Evolutionary conservation across 2,888 invertebrate species (phyloP), one percentile per base, ranked within the genome.

Genomic region (Rhagophthalmus giganteus): DNA sequence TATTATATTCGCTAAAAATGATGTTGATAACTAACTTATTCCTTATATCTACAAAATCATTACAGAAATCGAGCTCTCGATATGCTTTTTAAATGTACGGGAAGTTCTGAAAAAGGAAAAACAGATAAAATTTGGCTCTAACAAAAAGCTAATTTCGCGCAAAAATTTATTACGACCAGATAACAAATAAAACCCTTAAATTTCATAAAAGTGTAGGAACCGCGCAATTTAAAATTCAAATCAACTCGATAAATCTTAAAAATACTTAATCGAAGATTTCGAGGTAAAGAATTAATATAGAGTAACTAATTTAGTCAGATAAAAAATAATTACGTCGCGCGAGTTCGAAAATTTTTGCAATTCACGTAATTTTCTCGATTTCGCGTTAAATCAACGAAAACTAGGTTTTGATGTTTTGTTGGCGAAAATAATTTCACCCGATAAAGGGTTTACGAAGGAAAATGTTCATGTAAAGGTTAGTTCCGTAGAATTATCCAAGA

Each of bases 401-500:
- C n/a, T n/a, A n/a, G n/a, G n/a, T n/a, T n/a, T n/a, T n/a, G n/a
- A n/a, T n/a, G n/a, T n/a, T n/a, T n/a, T n/a, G n/a, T n/a, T n/a
- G n/a, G n/a, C n/a, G n/a, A n/a, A n/a, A n/a, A n/a, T n/a, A n/a
- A n/a, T n/a, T n/a, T n/a, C n/a, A 14, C 6, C 26, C 27, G 27
- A 26, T 27, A 15, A 15, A 4, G 30, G 11, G 15, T 10, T 20
- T 42, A 20, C 6, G 15, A 9, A 31, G 25, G 9, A 16, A 15
- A 9, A 34, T 16, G 27, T 30, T 30, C 48, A 30, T 20, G 20
- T 41, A 34, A 48, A 48, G 48, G 40, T 48, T 28, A 34, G 48
- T 40, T 48, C 35, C 30, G 30, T 48, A 40, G 34, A 48, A 48
- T 48, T 48, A 48, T 34, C 15, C 34, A 28, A 30, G 40, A 25